Evolutionary conservation across 2,113 vertebrate genomes (phyloP).

Genomic region (Platycercus adscitus): DNA sequence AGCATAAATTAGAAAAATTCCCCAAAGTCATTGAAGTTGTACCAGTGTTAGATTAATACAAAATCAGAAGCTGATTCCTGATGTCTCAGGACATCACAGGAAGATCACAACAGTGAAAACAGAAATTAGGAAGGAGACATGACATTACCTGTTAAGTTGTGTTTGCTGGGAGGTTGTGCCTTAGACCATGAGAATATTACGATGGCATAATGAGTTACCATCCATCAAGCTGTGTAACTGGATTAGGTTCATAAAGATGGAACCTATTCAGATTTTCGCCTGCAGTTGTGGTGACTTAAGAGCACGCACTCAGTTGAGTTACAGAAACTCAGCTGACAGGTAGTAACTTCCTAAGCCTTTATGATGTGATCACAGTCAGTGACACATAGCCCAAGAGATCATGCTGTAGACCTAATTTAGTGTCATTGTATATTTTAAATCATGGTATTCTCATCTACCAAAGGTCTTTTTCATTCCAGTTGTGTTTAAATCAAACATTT

Average conservation of each 20-base stretch:
- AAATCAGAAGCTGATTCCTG: neutral
- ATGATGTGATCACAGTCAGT: neutral
- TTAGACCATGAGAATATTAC: neutral
- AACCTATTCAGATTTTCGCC: neutral
- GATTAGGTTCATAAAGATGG: neutral
- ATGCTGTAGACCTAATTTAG: neutral
- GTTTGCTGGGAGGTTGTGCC: neutral
- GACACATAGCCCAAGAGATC: neutral
- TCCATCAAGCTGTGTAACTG: neutral
- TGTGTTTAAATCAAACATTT: neutral
- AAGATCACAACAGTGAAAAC: neutral
- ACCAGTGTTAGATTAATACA: neutral
- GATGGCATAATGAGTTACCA: neutral
- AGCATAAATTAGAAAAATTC: neutral
- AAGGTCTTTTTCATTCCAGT: neutral
- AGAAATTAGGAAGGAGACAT: neutral
- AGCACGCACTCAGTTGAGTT: neutral
- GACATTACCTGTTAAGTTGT: neutral
- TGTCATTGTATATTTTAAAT: neutral
- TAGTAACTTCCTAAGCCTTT: neutral
- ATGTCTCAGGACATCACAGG: neutral
- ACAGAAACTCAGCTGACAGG: neutral
- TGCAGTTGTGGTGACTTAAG: neutral
- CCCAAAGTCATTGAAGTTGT: neutral
- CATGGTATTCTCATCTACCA: neutral